Evolutionary conservation across 2,888 invertebrate genomes (phyloP), one percentile per base, ranked within the genome.

Genomic region (Omphaloscelis lunosa): DNA sequence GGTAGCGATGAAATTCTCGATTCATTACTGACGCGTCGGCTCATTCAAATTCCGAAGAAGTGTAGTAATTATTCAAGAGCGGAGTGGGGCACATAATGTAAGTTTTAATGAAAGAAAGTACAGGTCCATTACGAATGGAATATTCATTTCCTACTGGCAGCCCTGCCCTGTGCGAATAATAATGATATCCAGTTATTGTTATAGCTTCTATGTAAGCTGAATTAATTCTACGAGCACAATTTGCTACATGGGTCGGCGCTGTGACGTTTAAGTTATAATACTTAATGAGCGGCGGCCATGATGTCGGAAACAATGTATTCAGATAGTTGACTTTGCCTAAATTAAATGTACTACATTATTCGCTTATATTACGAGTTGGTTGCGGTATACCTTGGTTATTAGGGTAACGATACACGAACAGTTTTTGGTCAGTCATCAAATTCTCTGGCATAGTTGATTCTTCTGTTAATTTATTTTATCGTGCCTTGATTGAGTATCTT

Each of bases 91-190:
- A 89, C 90, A 91, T 93, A 92, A 93, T 92, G 93, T 92, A 92
- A 93, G 92, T 93, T 93, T 92, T 93, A 93, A 93, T 93, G 93
- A 93, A 93, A 93, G 93, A 93, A 93, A 92, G 91, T 92, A 92
- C 90, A 89, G 90, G 89, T 91, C 92, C 91, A 93, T 94, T 93
- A 92, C 89, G 85, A 87, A 90, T 75, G 90, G 92, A 93, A 94
- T 93, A 93, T 93, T 93, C 93, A 93, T 93, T 93, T 89, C 88
- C 89, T 88, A 89, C 88, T 89, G 88, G 89, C 86, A 85, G 79
- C 85, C 85, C 87, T 82, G 87, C 77, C 78, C 86, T 79, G 82
- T 75, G 87, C 90, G 92, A 91, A 92, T 92, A 92, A 91, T 91
- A 91, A 93, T 92, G 91, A 92, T 92, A 92, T 91, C 91, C 90